Evolutionary conservation across 2,113 vertebrate genomes (phyloP).

Genomic region (Gadus macrocephalus): DNA sequence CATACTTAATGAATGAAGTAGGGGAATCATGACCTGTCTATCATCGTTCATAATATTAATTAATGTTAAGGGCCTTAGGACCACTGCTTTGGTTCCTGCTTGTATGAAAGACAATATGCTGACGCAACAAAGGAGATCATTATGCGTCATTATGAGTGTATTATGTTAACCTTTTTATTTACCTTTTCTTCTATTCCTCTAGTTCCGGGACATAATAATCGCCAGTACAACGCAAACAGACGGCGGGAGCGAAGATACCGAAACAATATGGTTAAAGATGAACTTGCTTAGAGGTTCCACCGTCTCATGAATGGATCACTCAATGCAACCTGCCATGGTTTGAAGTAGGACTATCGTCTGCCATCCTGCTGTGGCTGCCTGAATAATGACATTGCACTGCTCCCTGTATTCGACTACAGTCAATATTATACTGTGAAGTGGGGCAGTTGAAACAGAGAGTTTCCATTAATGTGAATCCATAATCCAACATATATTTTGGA

Average conservation of each 20-base stretch:
- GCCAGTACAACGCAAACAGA: neutral
- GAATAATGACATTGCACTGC: neutral
- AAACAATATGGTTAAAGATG: constrained; percentile 16
- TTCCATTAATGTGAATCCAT: neutral
- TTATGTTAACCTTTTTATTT: neutral
- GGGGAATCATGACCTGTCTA: neutral
- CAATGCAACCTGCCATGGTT: neutral
- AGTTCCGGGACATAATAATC: constrained; percentile 44
- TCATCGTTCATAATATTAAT: too few species aligned
- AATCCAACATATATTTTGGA: neutral
- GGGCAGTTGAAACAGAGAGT: neutral
- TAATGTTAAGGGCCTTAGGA: neutral
- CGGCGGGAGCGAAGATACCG: constrained; percentile 28
- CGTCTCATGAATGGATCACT: constrained; percentile 1
- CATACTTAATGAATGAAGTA: neutral
- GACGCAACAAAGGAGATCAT: neutral
- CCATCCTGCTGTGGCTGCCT: neutral
- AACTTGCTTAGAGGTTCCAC: constrained; percentile 20
- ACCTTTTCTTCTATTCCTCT: neutral
- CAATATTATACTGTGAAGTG: neutral
- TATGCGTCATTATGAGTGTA: neutral
- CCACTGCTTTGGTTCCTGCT: neutral
- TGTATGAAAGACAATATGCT: neutral
- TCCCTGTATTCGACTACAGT: neutral
- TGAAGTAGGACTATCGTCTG: neutral